phyloP scores from a whole-genome alignment of 2,113 vertebrate species.

The Chaetodon trifascialis region DNA sequence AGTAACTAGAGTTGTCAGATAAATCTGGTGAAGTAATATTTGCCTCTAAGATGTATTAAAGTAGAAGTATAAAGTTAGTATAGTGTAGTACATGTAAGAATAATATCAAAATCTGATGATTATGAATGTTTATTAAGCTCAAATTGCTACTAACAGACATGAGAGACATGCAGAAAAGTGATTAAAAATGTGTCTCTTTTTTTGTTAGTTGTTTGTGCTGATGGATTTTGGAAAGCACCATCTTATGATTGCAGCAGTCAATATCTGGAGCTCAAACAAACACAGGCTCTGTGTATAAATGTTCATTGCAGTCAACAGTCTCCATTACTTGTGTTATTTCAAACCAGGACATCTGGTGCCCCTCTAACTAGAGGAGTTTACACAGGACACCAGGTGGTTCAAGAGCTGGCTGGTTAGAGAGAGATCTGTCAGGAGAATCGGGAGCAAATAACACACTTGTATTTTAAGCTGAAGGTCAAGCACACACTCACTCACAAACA shows the following conservation, averaged over 20 bases:
- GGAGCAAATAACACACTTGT: conserved; percentile 40
- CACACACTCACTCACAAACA: conserved; percentile 13
- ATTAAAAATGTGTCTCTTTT: neutral
- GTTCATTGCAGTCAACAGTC: neutral
- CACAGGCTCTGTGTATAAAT: neutral
- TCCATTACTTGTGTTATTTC: conserved; percentile 26
- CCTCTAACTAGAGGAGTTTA: conserved; percentile 36
- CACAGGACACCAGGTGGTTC: conserved; percentile 66
- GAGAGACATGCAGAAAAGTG: no score
- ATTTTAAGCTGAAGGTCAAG: conserved; percentile 71
- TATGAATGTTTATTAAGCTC: no score
- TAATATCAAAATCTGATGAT: no score
- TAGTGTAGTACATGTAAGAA: no score
- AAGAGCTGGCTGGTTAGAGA: conserved; percentile 30
- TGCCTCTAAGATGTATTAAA: no score
- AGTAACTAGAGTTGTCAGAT: no score
- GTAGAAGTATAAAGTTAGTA: no score
- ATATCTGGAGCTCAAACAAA: neutral
- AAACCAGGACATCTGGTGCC: conserved; percentile 52
- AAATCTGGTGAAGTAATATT: no score
- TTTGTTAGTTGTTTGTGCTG: neutral
- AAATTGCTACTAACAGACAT: no score
- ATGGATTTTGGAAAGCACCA: neutral
- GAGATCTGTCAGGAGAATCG: conserved; percentile 41
- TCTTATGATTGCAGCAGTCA: neutral